Evolutionary conservation across 1,140 invertebrate species (phyloP).

Genomic region (Diorhabda elongata): DNA sequence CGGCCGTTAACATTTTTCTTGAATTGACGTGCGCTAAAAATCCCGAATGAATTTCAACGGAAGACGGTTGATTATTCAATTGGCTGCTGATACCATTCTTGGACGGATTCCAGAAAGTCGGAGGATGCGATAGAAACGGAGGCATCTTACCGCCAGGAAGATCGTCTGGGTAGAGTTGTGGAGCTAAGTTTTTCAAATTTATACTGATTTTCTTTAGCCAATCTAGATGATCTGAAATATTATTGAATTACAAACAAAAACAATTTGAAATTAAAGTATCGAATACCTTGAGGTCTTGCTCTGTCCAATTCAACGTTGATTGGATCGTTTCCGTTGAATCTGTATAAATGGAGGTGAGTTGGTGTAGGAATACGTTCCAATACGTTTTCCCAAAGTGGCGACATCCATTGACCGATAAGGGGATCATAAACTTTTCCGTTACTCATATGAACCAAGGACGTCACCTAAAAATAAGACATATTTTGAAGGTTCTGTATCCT

Average conservation of each 20-base stretch:
- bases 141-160: constrained; percentile 59
- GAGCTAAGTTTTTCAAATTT: constrained; percentile 80
- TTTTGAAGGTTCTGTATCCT: background rate
- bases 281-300: constrained; percentile 69
- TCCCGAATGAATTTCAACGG: constrained; percentile 69
- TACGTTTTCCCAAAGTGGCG: constrained; percentile 83
- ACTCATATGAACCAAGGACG: constrained; percentile 86
- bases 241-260: background rate
- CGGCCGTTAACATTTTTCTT: constrained; percentile 67
- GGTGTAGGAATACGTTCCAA: constrained; percentile 72
- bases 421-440: constrained; percentile 92
- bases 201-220: constrained; percentile 83
- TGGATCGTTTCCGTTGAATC: constrained; percentile 90
- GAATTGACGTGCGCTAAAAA: constrained; percentile 73
- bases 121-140: constrained; percentile 54
- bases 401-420: constrained; percentile 90
- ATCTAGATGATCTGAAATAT: constrained; percentile 69
- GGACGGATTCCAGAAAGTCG: constrained; percentile 57
- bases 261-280: constrained; percentile 4
- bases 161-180: constrained; percentile 69
- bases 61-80: constrained; percentile 51
- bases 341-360: constrained; percentile 78
- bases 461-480: constrained; percentile 56
- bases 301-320: constrained; percentile 74
- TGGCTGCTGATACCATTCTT: constrained; percentile 50